phyloP scores from a whole-genome alignment of 2,113 vertebrate species.

The Erythrolamprus reginae region DNA sequence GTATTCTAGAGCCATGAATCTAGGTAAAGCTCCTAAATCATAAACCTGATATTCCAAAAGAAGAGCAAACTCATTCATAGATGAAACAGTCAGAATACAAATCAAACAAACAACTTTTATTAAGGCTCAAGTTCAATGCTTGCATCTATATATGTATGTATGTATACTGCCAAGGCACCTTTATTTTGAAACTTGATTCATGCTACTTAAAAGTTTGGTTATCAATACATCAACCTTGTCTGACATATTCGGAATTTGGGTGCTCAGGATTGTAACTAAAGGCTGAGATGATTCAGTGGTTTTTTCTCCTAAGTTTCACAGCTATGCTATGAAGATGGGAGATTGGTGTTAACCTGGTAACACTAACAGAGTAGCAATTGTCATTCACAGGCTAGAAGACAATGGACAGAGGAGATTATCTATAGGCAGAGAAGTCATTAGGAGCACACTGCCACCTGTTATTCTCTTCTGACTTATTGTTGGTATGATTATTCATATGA shows the following conservation, averaged over 20 bases:
- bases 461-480: background rate
- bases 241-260: background rate
- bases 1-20: background rate
- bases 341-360: background rate
- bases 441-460: background rate
- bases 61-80: background rate
- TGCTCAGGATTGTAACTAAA: background rate
- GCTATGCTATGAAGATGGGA: background rate
- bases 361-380: background rate
- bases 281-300: background rate
- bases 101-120: background rate
- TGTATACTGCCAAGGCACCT: background rate
- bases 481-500: background rate
- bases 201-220: background rate
- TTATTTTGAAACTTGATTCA: background rate
- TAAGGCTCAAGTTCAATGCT: background rate
- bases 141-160: too few relatives aligned
- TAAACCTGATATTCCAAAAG: background rate
- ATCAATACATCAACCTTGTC: background rate
- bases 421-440: background rate
- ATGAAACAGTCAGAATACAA: background rate
- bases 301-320: background rate
- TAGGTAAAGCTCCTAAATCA: background rate
- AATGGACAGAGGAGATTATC: background rate
- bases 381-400: background rate